These are phyloP conservation scores for Daubentonia madagascariensis DNA, from an alignment of 2,113 vertebrate species.

Conservation along the genomic window DNA sequence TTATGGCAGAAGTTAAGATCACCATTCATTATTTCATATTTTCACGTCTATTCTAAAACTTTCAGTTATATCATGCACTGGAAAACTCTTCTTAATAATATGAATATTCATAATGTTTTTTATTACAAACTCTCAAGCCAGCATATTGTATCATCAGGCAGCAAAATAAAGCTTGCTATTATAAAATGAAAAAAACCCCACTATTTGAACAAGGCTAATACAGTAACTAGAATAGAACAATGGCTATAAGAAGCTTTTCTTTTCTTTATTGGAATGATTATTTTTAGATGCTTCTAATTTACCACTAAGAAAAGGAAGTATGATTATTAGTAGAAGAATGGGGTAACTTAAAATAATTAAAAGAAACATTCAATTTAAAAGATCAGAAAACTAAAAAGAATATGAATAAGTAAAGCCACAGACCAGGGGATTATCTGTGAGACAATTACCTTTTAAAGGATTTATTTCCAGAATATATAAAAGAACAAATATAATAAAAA, in stretches of 20 bases:
- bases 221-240: constrained; percentile 4
- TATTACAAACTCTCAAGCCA: background rate
- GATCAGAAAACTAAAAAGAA: background rate
- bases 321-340: background rate
- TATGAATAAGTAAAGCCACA: background rate
- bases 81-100: background rate
- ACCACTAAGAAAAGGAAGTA: constrained; percentile 29
- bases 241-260: background rate
- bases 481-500: background rate
- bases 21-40: background rate
- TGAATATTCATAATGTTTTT: background rate
- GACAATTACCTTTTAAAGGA: background rate
- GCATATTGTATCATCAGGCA: background rate
- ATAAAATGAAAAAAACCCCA: background rate
- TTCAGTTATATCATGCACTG: background rate
- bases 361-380: background rate
- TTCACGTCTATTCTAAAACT: background rate
- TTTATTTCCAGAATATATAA: background rate
- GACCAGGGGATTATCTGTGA: background rate
- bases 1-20: background rate
- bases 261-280: background rate
- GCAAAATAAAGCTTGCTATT: background rate
- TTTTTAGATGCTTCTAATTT: constrained; percentile 30
- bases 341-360: constrained; percentile 43
- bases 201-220: background rate